Conservation (phyloP, 2,113 vertebrate species). For the Heteronetta atricapilla region DNA sequence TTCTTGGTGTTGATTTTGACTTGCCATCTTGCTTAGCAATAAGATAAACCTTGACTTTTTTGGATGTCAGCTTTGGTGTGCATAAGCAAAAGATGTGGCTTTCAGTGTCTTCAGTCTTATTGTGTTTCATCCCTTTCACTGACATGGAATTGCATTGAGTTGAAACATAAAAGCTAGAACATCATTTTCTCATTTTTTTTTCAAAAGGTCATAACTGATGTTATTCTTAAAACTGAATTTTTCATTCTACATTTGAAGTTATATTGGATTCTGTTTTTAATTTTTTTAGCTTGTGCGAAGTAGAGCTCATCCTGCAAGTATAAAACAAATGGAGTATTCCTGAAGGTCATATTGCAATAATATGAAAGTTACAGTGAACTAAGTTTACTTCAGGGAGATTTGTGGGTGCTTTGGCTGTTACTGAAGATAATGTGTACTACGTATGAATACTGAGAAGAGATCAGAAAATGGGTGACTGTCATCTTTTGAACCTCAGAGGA, state of each 20-base stretch:
- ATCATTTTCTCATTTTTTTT: no score
- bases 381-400: not conserved
- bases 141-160: no score
- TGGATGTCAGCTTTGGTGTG: not conserved
- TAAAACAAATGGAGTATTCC: not conserved
- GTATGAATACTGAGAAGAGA: not conserved
- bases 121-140: not conserved
- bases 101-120: not conserved
- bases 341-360: not conserved
- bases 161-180: no score
- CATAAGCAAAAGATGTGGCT: not conserved
- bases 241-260: not conserved
- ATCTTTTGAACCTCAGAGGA: not conserved
- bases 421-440: not conserved
- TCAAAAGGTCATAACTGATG: not conserved
- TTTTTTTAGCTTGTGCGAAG: not conserved
- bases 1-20: not conserved
- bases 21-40: not conserved
- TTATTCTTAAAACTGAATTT: not conserved
- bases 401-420: not conserved
- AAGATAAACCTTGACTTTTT: not conserved
- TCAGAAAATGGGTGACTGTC: not conserved
- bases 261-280: not conserved
- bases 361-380: not conserved
- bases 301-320: not conserved